Percentiles rank a stretch among this genome's conserved stretches.
Conservation (phyloP, 2,797 vertebrate genomes). For the Neosilurus hyrtlii region DNA sequence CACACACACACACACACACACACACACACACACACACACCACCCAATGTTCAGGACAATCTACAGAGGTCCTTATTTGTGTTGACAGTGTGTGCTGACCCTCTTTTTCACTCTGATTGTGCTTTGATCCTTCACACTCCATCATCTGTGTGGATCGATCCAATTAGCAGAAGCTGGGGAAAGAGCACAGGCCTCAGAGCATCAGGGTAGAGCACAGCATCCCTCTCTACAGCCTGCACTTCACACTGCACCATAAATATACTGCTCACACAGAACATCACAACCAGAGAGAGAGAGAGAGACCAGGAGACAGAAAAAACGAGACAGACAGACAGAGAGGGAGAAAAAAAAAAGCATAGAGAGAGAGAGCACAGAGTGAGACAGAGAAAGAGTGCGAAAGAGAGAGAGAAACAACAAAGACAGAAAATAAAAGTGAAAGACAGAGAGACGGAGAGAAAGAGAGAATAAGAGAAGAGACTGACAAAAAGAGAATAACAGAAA, state of each 20-base stretch:
- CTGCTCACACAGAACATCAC: not conserved
- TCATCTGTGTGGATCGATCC: slow-evolving; percentile 34
- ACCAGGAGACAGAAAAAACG: too few relatives aligned
- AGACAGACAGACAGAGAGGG: too few relatives aligned
- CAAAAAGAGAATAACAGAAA: too few relatives aligned
- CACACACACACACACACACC: not conserved
- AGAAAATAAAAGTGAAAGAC: too few relatives aligned
- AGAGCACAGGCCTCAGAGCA: slow-evolving; percentile 34
- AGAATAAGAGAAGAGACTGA: too few relatives aligned
- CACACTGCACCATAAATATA: slow-evolving; percentile 33
- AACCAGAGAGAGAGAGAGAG: not conserved
- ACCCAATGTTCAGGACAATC: slow-evolving; percentile 18
- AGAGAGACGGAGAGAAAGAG: too few relatives aligned
- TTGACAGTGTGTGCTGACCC: slow-evolving; percentile 29
- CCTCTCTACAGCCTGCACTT: slow-evolving; percentile 34
- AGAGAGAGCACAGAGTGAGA: too few relatives aligned
- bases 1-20: not conserved
- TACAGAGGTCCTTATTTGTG: slow-evolving; percentile 25
- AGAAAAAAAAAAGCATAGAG: too few relatives aligned
- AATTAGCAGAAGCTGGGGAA: slow-evolving; percentile 38
- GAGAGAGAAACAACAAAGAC: too few relatives aligned
- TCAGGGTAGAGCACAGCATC: slow-evolving; percentile 27
- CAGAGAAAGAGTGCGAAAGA: too few relatives aligned
- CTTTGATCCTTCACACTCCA: slow-evolving; percentile 29
- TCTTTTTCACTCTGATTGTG: slow-evolving; percentile 15